Evolutionary conservation across 2,888 invertebrate species (phyloP), one percentile per base, ranked within the genome.

Genomic region (Carpatolechia fugitivella): DNA sequence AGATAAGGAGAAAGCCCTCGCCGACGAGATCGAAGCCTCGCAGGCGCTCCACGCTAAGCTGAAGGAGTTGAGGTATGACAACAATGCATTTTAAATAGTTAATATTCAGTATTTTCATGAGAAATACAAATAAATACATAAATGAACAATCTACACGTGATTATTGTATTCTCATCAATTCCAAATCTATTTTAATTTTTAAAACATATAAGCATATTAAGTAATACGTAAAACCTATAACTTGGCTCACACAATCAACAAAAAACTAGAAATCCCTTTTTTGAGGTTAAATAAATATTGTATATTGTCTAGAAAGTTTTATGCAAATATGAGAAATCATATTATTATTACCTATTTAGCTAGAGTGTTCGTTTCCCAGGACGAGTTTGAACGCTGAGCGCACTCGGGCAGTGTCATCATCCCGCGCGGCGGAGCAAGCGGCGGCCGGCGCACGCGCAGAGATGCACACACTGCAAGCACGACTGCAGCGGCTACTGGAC

Each of bases 1-100:
- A 18, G 97, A 98, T 64, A 96, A 96, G 71, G 97, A 97, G 66
- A 95, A 95, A 66, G 92, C 93, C 0, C 80, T 96, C 3, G 80
- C 91, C 1, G 95, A 95, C 60, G 95, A 96, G 72, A 92, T 94
- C 61, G 94, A 95, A 68, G 93, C 95, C 0, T 93, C 95, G 1
- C 91, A 93, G 66, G 94, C 95, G 3, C 92, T 95, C 10, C 96
- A 95, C 68, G 93, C 92, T 33, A 96, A 96, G 78, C 74, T 97
- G 46, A 94, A 95, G 65, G 97, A 97, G 68, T 78, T 97, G 13
- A 93, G 96, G 70, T 90, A 57, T 56, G 61, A 40, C 16, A n/a
- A 36, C 4, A n/a, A 13, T n/a, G 11, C 33, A 33, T 8, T n/a
- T 33, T 5, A 1, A 3, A 38, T n/a, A n/a, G n/a, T n/a, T n/a